Base-by-base conservation (phyloP, 2,888 invertebrate species). In the Atethmia centrago region DNA sequence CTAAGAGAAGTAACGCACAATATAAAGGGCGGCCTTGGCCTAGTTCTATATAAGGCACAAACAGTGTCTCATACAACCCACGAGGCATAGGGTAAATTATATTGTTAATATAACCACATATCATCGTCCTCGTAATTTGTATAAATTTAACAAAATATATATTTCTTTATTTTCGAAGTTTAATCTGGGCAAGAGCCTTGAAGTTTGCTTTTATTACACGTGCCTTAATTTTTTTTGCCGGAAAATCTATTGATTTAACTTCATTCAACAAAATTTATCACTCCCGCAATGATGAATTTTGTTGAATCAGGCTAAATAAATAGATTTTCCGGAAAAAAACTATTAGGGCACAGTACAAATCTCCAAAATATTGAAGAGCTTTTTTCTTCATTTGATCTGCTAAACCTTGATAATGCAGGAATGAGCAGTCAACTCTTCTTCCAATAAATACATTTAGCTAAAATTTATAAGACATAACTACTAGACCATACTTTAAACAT, bases 21-120 rank as follows among this genome's bases (percentile, higher is more conserved):
- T 58, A 68, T 77, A 63, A 62, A 56, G 45, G 61, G 12, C 62
- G 70, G 3, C 78, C 78, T 78, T 78, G 78, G 56, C 83, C 78
- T n/a, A 53, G 71, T 88, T 89, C 28, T 66, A 59, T 66, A 59
- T 31, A 67, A 74, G 84, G 65, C 82, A 86, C 85, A 88, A 87
- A 85, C 85, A 88, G 66, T 74, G 77, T 69, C 77, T 74, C 82
- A 77, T 66, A 81, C 63, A 75, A 49, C 75, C 71, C 66, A 74
- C 69, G 64, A 70, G 71, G 67, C 74, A 56, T 77, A 71, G 45
- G 78, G 71, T 64, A 81, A 80, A 74, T 82, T 84, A 82, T 85
- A 83, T 82, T 78, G 73, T 85, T 78, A 64, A 74, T 80, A 77
- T 76, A 74, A 71, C 73, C 66, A 67, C 68, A 74, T 79, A 62